Base-by-base conservation (phyloP, 2,797 vertebrate genomes). In the Parauchenoglanis ngamensis region DNA sequence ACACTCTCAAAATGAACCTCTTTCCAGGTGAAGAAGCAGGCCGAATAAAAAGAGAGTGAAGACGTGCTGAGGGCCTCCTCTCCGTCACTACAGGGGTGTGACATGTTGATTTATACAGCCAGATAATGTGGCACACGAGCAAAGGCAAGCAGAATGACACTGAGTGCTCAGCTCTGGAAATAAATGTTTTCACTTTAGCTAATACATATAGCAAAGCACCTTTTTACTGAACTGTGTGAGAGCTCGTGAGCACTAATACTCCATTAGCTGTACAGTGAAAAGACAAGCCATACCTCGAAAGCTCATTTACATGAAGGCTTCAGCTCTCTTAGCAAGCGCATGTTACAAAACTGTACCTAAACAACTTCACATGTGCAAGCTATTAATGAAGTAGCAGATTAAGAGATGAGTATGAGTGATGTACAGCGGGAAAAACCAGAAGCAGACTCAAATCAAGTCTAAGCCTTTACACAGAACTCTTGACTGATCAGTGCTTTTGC, bases 41-140 rank as follows among this genome's bases (percentile, higher is more conserved):
- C 86, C 80, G 59, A 72, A 52, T 52, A 84, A 76, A 80, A 17
- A 80, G 54, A 76, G 70, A 85, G 70, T 0, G 23, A 35, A 83
- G 85, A 76, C 57, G 21, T 35, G 68, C 87, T 10, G n/a, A 86
- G 73, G 56, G 85, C 70, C 35, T 40, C 72, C 49, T 85, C 0
- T 68, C 76, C 46, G 52, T 84, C 59, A 77, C 63, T 52, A 79
- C 49, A n/a, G 28, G 54, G 67, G 77, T 35, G 86, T 86, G 90
- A 87, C 19, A 87, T 72, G 88, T 89, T 92, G 93, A 95, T 92
- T 93, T 91, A 92, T 92, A 92, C 87, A 90, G 85, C 87, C 85
- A 91, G 85, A 78, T 91, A 90, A 84, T 84, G 67, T 86, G 85
- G 87, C 84, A 68, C 90, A 84, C 11, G 35, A 86, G 68, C 80